Evolutionary conservation across 1,140 invertebrate genomes (phyloP).

Genomic region (Diprion similis): DNA sequence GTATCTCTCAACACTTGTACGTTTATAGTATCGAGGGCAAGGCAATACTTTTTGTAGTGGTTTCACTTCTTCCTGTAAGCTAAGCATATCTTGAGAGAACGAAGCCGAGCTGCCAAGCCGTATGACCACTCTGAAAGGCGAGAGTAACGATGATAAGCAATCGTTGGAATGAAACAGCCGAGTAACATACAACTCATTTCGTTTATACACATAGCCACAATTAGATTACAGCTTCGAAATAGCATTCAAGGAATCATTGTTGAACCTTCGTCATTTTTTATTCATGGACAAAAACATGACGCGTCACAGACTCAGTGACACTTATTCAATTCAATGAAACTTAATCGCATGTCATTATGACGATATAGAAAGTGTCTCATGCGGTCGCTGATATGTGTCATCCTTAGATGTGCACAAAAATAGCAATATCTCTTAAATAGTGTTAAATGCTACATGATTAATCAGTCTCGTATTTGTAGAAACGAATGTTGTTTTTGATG

Average conservation of each 20-base stretch:
- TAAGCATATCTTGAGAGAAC: slow-evolving; percentile 77
- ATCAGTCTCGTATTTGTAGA: neutral
- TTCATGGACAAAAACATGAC: slow-evolving; percentile 19
- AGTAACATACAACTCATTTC: no score
- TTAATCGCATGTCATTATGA: no score
- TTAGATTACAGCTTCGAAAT: slow-evolving; percentile 11
- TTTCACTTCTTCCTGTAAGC: slow-evolving; percentile 82
- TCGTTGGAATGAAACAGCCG: neutral
- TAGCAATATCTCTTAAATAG: neutral
- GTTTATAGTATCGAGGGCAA: slow-evolving; percentile 83
- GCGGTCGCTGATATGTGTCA: no score
- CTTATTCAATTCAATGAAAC: neutral
- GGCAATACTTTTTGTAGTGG: slow-evolving; percentile 76
- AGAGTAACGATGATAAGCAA: slow-evolving; percentile 7
- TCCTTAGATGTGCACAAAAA: neutral
- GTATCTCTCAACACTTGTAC: slow-evolving; percentile 82
- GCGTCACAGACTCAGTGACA: slow-evolving; percentile 21
- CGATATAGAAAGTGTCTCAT: no score
- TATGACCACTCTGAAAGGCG: slow-evolving; percentile 75
- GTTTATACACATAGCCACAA: no score
- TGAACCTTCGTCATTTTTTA: slow-evolving; percentile 9
- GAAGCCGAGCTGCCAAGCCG: slow-evolving; percentile 76
- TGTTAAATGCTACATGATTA: neutral
- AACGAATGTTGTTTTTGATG: neutral
- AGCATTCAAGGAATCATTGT: slow-evolving; percentile 22